A percentile compares a stretch with the other conserved stretches of the same genome.
phyloP scores from a whole-genome alignment of 1,140 invertebrate species.

The Holotrichia oblita region DNA sequence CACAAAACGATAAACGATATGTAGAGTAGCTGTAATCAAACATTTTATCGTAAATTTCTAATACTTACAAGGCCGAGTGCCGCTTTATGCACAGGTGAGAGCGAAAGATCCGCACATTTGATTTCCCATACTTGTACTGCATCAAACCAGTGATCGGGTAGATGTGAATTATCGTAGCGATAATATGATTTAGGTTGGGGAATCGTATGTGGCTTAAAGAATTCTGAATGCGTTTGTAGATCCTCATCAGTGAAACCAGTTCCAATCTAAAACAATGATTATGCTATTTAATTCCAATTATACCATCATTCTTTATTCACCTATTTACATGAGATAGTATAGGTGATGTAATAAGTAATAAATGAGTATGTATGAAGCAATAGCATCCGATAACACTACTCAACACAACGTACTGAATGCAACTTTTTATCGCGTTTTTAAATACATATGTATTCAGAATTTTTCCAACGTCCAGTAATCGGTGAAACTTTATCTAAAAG shows the following conservation, averaged over 20 bases:
- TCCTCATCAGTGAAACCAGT: slow-evolving; percentile 97
- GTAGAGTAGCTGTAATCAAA: no score
- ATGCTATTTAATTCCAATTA: no score
- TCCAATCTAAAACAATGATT: slow-evolving; percentile 77
- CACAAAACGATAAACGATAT: neutral
- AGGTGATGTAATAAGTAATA: no score
- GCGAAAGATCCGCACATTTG: slow-evolving; percentile 97
- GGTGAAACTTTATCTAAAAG: no score
- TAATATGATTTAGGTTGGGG: slow-evolving; percentile 86
- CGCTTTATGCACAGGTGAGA: slow-evolving; percentile 94
- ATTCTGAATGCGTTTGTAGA: slow-evolving; percentile 79
- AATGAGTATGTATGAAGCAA: no score
- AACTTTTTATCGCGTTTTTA: no score
- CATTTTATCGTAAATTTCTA: neutral
- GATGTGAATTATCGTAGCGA: slow-evolving; percentile 76
- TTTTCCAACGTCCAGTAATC: no score
- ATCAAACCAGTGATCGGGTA: slow-evolving; percentile 97
- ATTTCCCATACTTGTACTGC: slow-evolving; percentile 96
- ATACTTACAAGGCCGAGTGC: slow-evolving; percentile 83
- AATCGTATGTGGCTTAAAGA: slow-evolving; percentile 82
- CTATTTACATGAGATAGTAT: no score
- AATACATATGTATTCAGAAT: no score
- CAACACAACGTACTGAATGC: no score
- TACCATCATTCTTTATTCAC: no score
- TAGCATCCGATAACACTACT: no score